A percentile compares a stretch with the other conserved stretches of the same genome.
Evolutionary conservation across 2,888 invertebrate genomes (phyloP).

Genomic region (Aricia artaxerxes): DNA sequence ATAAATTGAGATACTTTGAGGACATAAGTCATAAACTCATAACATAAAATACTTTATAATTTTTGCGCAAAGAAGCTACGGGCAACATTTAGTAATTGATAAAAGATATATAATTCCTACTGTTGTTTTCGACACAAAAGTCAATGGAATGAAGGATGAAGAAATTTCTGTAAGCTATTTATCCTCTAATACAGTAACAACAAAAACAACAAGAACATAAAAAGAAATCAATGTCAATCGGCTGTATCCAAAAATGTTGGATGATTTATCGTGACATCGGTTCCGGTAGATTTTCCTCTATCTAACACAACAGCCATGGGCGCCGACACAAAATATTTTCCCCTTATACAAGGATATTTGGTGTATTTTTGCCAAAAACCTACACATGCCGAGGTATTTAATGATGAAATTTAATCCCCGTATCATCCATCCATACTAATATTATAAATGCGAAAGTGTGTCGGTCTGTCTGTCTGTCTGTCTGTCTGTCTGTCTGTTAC

Average conservation of each 20-base stretch:
- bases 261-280: constrained; percentile 66
- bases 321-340: constrained; percentile 31
- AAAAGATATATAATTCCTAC: neutral
- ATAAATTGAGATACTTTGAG: too few relatives aligned
- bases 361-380: neutral
- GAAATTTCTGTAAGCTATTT: neutral
- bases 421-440: too few relatives aligned
- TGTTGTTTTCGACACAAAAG: neutral
- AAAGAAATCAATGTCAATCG: constrained; percentile 70
- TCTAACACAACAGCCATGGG: constrained; percentile 33
- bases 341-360: constrained; percentile 13
- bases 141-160: neutral
- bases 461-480: too few relatives aligned
- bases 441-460: too few relatives aligned
- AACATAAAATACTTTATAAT: too few relatives aligned
- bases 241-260: constrained; percentile 60
- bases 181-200: neutral
- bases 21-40: too few relatives aligned
- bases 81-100: neutral
- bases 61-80: neutral
- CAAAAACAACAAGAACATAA: constrained; percentile 33
- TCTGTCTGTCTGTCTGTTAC: too few relatives aligned
- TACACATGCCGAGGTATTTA: neutral
- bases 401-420: neutral
- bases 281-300: constrained; percentile 40